phyloP scores from a whole-genome alignment of 2,113 vertebrate genomes.

The Paradoxurus hermaphroditus region DNA sequence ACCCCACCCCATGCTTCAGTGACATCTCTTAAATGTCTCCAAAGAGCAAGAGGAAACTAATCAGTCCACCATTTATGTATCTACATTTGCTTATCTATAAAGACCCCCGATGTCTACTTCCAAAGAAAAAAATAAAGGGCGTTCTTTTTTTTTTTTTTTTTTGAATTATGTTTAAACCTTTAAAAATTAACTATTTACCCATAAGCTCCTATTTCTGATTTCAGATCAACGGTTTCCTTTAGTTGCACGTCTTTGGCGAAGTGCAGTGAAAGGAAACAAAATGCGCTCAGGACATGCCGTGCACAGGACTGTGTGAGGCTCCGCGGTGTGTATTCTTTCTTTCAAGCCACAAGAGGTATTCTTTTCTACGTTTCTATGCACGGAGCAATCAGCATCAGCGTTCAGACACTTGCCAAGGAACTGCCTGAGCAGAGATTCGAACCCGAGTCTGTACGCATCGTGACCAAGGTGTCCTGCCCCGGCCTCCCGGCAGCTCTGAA shows the following conservation, averaged over 20 bases:
- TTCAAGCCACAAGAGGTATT: background rate
- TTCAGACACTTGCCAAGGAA: background rate
- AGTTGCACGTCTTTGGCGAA: background rate
- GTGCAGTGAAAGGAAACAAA: background rate
- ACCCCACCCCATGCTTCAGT: background rate
- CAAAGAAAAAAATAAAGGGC: background rate
- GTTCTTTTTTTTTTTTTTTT: background rate
- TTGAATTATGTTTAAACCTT: background rate
- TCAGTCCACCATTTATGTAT: background rate
- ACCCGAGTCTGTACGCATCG: background rate
- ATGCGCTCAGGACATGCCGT: rapidly evolving
- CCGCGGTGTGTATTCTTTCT: rapidly evolving
- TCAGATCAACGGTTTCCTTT: background rate
- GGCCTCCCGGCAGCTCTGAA: background rate
- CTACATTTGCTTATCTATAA: background rate
- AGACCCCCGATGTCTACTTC: background rate
- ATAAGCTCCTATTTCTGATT: background rate
- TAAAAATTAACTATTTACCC: background rate
- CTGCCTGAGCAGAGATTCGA: too few relatives aligned
- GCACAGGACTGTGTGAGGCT: rapidly evolving
- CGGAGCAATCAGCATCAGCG: background rate
- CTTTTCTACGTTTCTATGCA: background rate
- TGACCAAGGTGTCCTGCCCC: rapidly evolving
- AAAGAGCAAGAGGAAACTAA: background rate
- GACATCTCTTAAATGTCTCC: background rate